Evolutionary conservation across 2,888 invertebrate genomes (phyloP), one percentile per base, ranked within the genome.

Genomic region (Gymnosoma rotundatum): DNA sequence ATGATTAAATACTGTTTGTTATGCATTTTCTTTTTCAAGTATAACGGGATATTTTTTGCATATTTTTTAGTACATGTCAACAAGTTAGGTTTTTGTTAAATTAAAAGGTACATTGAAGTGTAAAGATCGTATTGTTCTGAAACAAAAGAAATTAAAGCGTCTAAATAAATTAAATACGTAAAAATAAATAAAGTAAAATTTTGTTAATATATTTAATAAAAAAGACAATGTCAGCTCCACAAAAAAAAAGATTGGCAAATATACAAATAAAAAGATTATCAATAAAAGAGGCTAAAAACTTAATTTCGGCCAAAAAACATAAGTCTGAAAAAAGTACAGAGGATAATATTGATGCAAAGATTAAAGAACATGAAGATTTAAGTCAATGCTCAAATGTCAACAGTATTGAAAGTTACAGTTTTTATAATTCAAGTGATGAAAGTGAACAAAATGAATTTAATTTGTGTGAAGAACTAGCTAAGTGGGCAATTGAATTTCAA

Each of bases 381-480:
- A 25, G 25, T 25, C 25, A 25, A 25, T 25, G 25, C 4, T 25
- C 4, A 25, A 25, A 25, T 25, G 25, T 25, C 25, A 25, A 25
- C 25, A 25, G 36, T 38, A 7, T 38, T 8, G 8, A 38, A 38
- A 45, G 38, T 79, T 73, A 76, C 79, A 48, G 25, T 25, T 25
- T 25, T 25, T 25, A 25, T 25, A 25, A 25, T 25, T 25, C 25
- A 25, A 25, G 1, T 25, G 4, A 1, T 25, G 25, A 56, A 54
- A 69, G 21, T 67, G 52, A 63, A 32, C 3, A 56, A 45, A 36
- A 66, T 58, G 52, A 61, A 32, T 54, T 69, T 78, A 61, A 69
- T 78, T 78, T 78, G 25, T 61, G 76, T 20, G 69, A 78, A 42
- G 61, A 20, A 69, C 42, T 78, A 8, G 67, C 76, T 61, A 78